Percentiles rank a stretch among this genome's conserved stretches.
Conservation (phyloP, 2,797 vertebrate genomes). For the Neopelma chrysocephalum region DNA sequence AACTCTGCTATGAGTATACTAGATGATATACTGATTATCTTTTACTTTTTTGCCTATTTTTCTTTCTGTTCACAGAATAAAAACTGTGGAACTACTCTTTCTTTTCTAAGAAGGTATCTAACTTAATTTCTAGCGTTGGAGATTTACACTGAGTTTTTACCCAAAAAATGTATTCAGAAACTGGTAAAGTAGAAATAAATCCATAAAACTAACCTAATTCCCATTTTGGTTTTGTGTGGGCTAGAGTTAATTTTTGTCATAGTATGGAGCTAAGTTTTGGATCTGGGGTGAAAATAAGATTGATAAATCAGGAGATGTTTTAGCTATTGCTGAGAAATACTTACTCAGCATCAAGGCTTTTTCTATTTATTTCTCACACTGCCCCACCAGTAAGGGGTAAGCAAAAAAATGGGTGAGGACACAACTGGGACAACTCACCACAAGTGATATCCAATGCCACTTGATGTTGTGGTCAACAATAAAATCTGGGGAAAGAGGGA, state of each 20-base stretch:
- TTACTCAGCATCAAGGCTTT: not conserved
- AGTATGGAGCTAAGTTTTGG: not conserved
- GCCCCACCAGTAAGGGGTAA: accelerated
- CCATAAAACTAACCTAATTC: not conserved
- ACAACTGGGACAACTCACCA: not conserved
- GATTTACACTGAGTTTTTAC: not conserved
- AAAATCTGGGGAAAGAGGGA: not conserved
- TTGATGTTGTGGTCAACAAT: not conserved
- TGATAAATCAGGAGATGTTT: not conserved
- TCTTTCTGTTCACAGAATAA: not conserved
- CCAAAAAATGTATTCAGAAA: not conserved
- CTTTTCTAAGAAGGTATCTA: not conserved
- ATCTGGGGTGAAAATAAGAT: not conserved
- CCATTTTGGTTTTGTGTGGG: not conserved
- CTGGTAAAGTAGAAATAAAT: not conserved
- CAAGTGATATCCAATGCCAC: not conserved
- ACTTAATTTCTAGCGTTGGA: not conserved
- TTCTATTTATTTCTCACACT: not conserved
- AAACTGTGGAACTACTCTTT: not conserved
- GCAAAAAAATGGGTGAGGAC: not conserved
- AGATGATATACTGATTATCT: not conserved
- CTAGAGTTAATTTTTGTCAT: not conserved
- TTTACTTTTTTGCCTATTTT: not conserved
- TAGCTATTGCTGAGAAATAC: not conserved
- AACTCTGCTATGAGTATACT: not conserved